These are phyloP conservation scores for Prenolepis imparis DNA, from an alignment of 2,888 invertebrate genomes.

Conservation along the genomic window DNA sequence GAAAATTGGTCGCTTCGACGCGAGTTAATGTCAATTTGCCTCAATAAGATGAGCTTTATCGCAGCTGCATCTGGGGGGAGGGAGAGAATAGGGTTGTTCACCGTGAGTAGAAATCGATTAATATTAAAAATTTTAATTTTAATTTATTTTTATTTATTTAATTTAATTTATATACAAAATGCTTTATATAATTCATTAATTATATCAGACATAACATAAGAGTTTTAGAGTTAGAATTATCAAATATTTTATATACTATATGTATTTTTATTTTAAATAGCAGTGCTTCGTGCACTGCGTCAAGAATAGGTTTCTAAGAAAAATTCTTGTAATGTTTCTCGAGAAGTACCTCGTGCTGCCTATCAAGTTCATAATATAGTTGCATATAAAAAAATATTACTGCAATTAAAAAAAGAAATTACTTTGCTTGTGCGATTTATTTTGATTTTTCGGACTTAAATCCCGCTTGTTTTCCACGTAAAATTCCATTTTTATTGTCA, in stretches of 20 bases:
- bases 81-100: neutral
- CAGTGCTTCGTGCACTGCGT: neutral
- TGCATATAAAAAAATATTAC: constrained; percentile 14
- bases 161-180: neutral
- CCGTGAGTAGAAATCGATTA: neutral
- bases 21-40: constrained; percentile 47
- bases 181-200: neutral
- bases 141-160: neutral
- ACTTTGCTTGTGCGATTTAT: neutral
- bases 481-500: constrained; percentile 6
- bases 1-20: constrained; percentile 25
- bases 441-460: constrained; percentile 31
- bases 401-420: constrained; percentile 2
- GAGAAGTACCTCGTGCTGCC: constrained; percentile 12
- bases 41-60: constrained; percentile 32
- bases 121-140: constrained; percentile 4
- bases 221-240: neutral
- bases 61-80: neutral
- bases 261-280: constrained; percentile 28
- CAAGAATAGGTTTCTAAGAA: constrained; percentile 20
- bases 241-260: constrained; percentile 5
- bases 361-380: constrained; percentile 32
- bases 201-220: neutral
- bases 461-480: neutral
- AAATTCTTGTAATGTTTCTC: constrained; percentile 35